Percentiles rank a stretch among this genome's conserved stretches.
phyloP scores from a whole-genome alignment of 2,797 vertebrate species.

The Phoeniculus purpureus region DNA sequence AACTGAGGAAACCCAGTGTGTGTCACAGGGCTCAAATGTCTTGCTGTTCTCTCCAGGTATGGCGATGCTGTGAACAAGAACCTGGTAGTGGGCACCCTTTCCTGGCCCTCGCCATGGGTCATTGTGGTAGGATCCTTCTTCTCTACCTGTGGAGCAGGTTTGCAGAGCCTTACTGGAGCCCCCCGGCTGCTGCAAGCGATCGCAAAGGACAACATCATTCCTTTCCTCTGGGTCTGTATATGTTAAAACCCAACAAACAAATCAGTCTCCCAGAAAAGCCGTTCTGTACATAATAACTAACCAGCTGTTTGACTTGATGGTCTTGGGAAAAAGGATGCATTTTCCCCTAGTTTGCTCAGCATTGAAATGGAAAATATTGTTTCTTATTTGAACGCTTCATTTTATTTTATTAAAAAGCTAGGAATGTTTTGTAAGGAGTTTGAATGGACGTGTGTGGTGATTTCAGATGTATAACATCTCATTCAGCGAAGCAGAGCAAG shows the following conservation, averaged over 20 bases:
- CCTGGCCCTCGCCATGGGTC: constrained; percentile 98
- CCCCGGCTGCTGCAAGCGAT: constrained; percentile 95
- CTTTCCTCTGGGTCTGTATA: constrained; percentile 90
- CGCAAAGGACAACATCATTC: constrained; percentile 98
- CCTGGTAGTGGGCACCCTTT: constrained; percentile 93
- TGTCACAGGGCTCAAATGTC: not conserved
- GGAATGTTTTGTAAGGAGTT: not conserved
- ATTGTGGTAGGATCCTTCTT: constrained; percentile 98
- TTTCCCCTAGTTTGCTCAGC: not conserved
- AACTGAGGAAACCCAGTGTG: fast-evolving
- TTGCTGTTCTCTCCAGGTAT: constrained; percentile 78
- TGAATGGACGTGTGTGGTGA: not conserved
- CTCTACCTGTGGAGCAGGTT: constrained; percentile 93
- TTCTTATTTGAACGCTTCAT: not conserved
- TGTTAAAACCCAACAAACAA: not conserved
- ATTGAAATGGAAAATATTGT: not conserved
- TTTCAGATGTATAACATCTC: not conserved
- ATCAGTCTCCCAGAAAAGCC: not conserved
- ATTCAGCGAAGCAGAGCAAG: not conserved
- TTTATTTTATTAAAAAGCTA: not conserved
- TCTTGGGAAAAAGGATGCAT: not conserved
- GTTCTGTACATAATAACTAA: not conserved
- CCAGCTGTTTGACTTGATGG: not conserved
- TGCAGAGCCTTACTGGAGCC: constrained; percentile 95
- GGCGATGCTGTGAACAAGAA: constrained; percentile 91